Evolutionary conservation across 2,888 invertebrate species (phyloP), one percentile per base, ranked within the genome.

Genomic region (Mimas tiliae): DNA sequence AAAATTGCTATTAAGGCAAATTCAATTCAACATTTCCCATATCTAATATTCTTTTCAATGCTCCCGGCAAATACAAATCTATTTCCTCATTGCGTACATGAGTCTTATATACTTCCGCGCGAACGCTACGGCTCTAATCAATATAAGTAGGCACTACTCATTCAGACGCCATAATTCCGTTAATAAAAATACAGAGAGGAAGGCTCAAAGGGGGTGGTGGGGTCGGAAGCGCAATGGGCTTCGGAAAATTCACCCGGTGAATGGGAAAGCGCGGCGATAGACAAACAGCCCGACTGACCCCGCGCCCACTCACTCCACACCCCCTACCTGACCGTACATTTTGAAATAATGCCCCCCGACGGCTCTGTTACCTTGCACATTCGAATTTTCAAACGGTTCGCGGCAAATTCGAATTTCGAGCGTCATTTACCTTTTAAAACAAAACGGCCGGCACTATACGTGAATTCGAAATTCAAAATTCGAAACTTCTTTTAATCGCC

Each of bases 171-270:
- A 89, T 92, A 91, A 93, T 93, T 90, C 91, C 84, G 87, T 92
- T 92, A 91, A 85, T 93, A 92, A 93, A 93, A 92, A 92, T 87
- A 91, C 87, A 87, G 86, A 82, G 85, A 87, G 87, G 82, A 80
- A 82, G 83, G 84, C 84, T 83, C 79, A 58, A 80, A 79, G 79
- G 74, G 84, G 82, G 78, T 69, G 78, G 80, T 74, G 80, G 88
- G 80, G 85, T 74, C 79, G 85, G 86, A 86, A 87, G 87, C 85
- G 89, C 88, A 86, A 85, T 88, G 89, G 89, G 90, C 91, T 88
- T 91, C 90, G 91, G 93, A 89, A 91, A 92, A 92, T 91, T 91
- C 92, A 89, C 90, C 91, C 91, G 84, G 86, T 92, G 92, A 92
- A 91, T 91, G 91, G 89, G 87, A 91, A 92, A 92, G 85, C 91